Base-by-base conservation (phyloP, 2,888 invertebrate species). In the Prenolepis imparis region DNA sequence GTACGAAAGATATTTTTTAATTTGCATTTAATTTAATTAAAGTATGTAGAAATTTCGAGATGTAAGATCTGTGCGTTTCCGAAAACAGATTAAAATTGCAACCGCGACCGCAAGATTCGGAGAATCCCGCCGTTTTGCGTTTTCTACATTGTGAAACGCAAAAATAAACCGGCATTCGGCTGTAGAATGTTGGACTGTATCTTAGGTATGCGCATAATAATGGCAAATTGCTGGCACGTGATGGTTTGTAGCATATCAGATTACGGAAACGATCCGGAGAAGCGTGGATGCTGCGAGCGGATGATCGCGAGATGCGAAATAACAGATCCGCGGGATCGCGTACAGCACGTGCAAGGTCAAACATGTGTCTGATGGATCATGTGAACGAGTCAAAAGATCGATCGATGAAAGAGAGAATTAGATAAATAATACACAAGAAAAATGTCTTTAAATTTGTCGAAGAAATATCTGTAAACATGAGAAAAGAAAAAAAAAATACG, bases 241-340 rank as follows among this genome's bases (percentile, higher is more conserved):
- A 85, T 80, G 61, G 78, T 72, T 84, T 41, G 74, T 44, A 68
- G 67, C 72, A 70, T 87, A 86, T 87, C 87, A 80, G 86, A 84
- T 87, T 87, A 86, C 87, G 86, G 86, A 86, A 86, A 67, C 77
- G 81, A 68, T 75, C 28, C 32, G 39, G 70, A 87, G 87, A 81
- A 84, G 73, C 70, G 39, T 68, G 83, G 75, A 73, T 64, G 86
- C 78, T 59, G 44, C 82, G 36, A 64, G 61, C 80, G 59, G 75
- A 87, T 84, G 75, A 77, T 83, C 36, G 72, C 66, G 39, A 81
- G 72, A 63, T 81, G 74, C 57, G 68, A 75, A 83, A 55, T 67
- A 52, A 39, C 61, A 80, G 81, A 59, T 59, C 36, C 41, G 24
- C 61, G 12, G 81, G 41, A 39, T 63, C 77, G 32, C 59, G 39